Evolutionary conservation across 2,888 invertebrate species (phyloP).

Genomic region (Parasteatoda lunata): DNA sequence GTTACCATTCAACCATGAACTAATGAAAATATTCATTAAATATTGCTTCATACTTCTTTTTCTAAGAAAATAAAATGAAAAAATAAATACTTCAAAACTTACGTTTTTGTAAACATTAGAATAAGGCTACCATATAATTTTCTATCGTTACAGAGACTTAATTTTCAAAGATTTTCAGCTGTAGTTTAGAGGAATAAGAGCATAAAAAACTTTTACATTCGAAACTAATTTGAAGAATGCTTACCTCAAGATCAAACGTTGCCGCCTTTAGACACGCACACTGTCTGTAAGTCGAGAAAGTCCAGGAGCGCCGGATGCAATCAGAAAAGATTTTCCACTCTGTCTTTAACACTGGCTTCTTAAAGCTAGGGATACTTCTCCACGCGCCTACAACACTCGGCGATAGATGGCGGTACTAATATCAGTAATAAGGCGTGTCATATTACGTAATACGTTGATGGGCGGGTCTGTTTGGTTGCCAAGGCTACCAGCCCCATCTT

Average conservation of each 20-base stretch:
- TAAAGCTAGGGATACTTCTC: slow-evolving; percentile 48
- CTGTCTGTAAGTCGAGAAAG: slow-evolving; percentile 39
- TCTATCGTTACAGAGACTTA: no score
- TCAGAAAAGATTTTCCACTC: slow-evolving; percentile 46
- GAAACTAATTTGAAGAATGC: neutral
- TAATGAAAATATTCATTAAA: no score
- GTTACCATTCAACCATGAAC: no score
- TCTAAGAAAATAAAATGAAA: no score
- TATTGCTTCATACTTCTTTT: no score
- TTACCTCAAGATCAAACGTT: slow-evolving; percentile 48
- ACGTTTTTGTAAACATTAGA: no score
- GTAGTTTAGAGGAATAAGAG: no score
- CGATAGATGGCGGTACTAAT: slow-evolving; percentile 45
- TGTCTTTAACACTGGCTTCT: slow-evolving; percentile 18
- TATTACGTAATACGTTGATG: slow-evolving; percentile 17
- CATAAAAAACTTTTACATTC: no score
- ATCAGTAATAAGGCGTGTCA: slow-evolving; percentile 22
- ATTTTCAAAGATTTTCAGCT: no score
- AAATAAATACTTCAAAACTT: no score
- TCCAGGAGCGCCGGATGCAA: slow-evolving; percentile 57
- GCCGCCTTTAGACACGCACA: slow-evolving; percentile 42
- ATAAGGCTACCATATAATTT: no score
- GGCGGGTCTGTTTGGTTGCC: slow-evolving; percentile 38
- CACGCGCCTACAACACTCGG: slow-evolving; percentile 9
- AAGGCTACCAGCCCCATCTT: slow-evolving; percentile 52